These are phyloP conservation scores for Trichomalopsis sarcophagae DNA, from an alignment of 1,140 invertebrate genomes.

Conservation along the genomic window DNA sequence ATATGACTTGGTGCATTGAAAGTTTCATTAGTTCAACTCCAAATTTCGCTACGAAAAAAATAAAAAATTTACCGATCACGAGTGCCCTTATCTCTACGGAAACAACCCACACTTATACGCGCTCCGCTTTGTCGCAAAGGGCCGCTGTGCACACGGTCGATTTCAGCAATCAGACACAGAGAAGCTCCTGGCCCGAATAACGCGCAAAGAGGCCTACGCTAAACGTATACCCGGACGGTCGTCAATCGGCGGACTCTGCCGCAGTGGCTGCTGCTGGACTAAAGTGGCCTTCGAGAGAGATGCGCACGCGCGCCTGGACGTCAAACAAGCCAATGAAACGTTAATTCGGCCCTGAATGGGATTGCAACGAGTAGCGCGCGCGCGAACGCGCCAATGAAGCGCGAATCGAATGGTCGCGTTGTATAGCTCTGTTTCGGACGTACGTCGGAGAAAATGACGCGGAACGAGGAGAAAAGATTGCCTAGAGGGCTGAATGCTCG, in stretches of 20 bases:
- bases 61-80: no score
- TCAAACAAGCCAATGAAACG: conserved; percentile 26
- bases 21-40: no score
- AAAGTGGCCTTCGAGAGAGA: background rate
- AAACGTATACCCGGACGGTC: background rate
- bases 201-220: no score
- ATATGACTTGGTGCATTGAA: no score
- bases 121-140: no score
- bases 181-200: no score
- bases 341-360: conserved; percentile 35
- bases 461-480: background rate
- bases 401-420: conserved; percentile 1
- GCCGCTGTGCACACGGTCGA: background rate
- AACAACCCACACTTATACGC: no score
- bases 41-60: no score
- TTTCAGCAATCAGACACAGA: background rate
- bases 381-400: background rate
- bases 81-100: no score
- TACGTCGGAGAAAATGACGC: background rate
- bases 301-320: background rate
- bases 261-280: background rate
- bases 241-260: background rate
- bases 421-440: background rate
- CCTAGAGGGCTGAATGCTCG: no score
- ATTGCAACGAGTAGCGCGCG: background rate